Evolutionary conservation across 1,140 invertebrate genomes (phyloP).

Genomic region (Xylocopa sonorina): DNA sequence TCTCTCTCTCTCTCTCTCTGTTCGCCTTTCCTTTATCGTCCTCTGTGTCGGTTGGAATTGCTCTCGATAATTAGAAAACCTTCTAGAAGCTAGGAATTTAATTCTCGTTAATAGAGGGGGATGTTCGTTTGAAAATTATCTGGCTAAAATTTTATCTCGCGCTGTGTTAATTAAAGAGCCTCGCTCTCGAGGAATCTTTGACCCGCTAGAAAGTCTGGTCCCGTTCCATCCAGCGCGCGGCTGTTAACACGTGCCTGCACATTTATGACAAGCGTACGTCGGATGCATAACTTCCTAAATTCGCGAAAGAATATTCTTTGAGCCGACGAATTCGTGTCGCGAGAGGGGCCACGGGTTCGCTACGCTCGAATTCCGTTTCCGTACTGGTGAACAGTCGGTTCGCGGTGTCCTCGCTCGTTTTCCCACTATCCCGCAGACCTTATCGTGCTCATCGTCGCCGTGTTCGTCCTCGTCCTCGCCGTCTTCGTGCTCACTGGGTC

Average conservation of each 20-base stretch:
- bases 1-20: too few species aligned
- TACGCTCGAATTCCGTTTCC: constrained; percentile 21
- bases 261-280: not conserved
- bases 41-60: not conserved
- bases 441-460: constrained; percentile 22
- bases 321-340: not conserved
- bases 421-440: constrained; percentile 11
- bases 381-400: not conserved
- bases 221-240: too few species aligned
- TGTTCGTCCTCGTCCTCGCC: constrained; percentile 27
- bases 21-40: too few species aligned
- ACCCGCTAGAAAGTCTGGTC: not conserved
- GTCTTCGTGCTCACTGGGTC: constrained; percentile 58
- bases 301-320: not conserved
- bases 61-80: not conserved
- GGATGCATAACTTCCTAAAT: not conserved
- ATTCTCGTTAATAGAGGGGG: too few species aligned
- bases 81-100: too few species aligned
- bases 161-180: not conserved
- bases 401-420: not conserved
- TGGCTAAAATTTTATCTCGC: not conserved
- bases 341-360: not conserved
- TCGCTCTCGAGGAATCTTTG: not conserved
- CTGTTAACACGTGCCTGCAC: not conserved
- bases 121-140: not conserved